phyloP scores from a whole-genome alignment of 2,888 invertebrate genomes.

The Aspidiotus rigidus region DNA sequence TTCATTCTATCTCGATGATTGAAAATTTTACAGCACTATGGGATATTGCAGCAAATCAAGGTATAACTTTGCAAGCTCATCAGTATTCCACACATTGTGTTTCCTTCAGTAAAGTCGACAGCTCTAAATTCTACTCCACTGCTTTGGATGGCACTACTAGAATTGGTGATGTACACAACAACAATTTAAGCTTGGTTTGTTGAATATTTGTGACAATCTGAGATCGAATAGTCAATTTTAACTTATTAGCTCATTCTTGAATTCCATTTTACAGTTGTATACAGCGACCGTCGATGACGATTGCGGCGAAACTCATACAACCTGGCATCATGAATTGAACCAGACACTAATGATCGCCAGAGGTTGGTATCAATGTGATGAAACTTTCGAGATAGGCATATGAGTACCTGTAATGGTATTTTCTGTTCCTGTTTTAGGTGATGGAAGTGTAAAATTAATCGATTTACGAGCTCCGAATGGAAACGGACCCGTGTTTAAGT shows the following conservation, averaged over 20 bases:
- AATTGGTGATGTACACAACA: constrained; percentile 42
- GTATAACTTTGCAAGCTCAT: constrained; percentile 42
- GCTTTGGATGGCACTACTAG: constrained; percentile 45
- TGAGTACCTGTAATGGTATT: too few relatives aligned
- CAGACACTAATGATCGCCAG: constrained; percentile 42
- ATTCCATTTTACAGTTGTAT: not conserved
- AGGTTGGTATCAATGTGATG: constrained; percentile 36
- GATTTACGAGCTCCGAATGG: constrained; percentile 41
- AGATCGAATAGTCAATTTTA: too few relatives aligned
- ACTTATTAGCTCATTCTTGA: too few relatives aligned
- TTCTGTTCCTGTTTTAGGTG: constrained; percentile 36
- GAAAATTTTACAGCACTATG: constrained; percentile 38
- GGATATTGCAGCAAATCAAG: constrained; percentile 38
- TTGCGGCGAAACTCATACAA: constrained; percentile 36
- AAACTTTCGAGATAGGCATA: too few relatives aligned
- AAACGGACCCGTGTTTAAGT: constrained; percentile 35
- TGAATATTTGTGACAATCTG: too few relatives aligned
- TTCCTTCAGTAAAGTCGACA: constrained; percentile 39
- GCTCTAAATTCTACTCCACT: constrained; percentile 39
- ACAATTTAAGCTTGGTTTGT: constrained; percentile 1
- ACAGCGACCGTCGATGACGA: not conserved
- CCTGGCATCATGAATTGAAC: constrained; percentile 40
- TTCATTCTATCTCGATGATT: too few relatives aligned
- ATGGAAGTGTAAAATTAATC: constrained; percentile 42
- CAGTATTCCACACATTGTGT: constrained; percentile 42